A percentile compares a stretch with the other conserved stretches of the same genome.
These are phyloP conservation scores for Atlantisia rogersi DNA, from an alignment of 2,113 vertebrate genomes.

Conservation along the genomic window DNA sequence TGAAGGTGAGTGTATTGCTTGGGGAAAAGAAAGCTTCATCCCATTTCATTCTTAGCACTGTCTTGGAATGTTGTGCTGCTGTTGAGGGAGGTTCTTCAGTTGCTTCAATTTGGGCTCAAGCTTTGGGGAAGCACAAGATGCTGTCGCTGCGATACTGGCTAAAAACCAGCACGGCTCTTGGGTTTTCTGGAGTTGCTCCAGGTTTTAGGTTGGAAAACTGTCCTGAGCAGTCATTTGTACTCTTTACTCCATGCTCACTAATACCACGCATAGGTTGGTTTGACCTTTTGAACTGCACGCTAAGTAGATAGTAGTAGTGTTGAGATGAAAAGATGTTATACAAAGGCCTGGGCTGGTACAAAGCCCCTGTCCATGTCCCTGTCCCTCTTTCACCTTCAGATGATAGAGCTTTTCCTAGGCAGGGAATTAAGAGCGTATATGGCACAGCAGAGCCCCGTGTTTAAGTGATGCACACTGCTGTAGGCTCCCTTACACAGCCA, in stretches of 20 bases:
- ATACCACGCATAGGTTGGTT: accelerated
- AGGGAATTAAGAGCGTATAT: background rate
- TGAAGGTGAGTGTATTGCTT: conserved; percentile 44
- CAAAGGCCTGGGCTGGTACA: background rate
- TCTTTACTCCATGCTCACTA: accelerated
- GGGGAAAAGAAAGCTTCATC: background rate
- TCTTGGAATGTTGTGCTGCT: too few species aligned
- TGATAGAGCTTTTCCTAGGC: background rate
- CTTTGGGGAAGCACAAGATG: background rate
- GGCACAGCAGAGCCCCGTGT: background rate
- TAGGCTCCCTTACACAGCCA: accelerated
- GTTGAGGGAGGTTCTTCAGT: background rate
- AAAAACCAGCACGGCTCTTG: accelerated
- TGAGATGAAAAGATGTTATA: background rate
- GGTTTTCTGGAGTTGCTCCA: background rate
- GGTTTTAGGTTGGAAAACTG: background rate
- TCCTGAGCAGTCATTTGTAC: background rate
- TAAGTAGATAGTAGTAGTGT: too few species aligned
- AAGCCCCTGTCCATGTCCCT: background rate
- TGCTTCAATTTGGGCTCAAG: background rate
- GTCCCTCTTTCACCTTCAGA: background rate
- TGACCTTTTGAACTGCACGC: too few species aligned
- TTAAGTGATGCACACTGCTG: accelerated
- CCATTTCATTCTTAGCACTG: accelerated
- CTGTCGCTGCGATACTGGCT: accelerated